Evolutionary conservation across 2,113 vertebrate genomes (phyloP).

Genomic region (Aramus guarauna): DNA sequence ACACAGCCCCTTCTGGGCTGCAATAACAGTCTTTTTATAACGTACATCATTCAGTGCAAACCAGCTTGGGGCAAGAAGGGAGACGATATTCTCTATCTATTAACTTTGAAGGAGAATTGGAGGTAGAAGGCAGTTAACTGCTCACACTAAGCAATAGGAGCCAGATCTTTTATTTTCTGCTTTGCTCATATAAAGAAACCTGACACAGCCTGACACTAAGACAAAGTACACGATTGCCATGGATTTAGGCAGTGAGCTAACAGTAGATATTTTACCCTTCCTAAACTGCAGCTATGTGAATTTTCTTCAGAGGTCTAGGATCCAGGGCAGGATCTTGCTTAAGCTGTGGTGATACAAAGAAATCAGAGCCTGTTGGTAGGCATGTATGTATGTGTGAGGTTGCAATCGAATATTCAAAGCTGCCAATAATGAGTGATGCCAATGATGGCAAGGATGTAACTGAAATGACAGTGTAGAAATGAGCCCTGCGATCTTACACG

Average conservation of each 20-base stretch:
- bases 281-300: background rate
- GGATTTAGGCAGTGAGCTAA: background rate
- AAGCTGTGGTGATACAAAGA: background rate
- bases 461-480: background rate
- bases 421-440: slow-evolving; percentile 30
- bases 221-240: background rate
- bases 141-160: background rate
- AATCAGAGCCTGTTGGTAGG: background rate
- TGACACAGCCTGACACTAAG: background rate
- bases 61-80: background rate
- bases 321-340: background rate
- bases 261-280: background rate
- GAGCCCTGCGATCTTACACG: background rate
- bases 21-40: background rate
- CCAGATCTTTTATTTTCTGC: background rate
- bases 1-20: background rate
- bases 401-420: background rate
- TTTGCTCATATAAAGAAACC: background rate
- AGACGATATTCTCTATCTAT: background rate
- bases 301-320: background rate
- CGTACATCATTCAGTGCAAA: background rate
- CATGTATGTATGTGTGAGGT: background rate
- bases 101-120: background rate
- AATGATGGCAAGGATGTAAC: background rate
- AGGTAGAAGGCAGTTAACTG: background rate